Evolutionary conservation across 1,140 invertebrate genomes (phyloP), one percentile per base, ranked within the genome.

Genomic region (Asbolus verrucosus): DNA sequence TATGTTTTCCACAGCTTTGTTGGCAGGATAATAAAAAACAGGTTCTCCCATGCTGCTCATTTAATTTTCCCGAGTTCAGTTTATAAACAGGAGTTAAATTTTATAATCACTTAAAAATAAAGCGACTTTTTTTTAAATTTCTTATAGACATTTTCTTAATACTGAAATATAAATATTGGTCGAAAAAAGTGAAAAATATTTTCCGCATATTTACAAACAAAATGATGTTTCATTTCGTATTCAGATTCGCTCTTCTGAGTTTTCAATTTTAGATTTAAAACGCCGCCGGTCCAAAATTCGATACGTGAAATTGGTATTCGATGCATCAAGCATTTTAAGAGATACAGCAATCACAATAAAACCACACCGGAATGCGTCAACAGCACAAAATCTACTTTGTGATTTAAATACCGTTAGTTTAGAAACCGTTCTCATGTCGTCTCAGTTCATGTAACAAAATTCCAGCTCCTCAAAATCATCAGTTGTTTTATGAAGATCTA

Each of bases 151-250:
- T n/a, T 11, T 36, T 11, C 5, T 6, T 36, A n/a, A 24, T 21
- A 21, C 19, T 54, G 1, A 3, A 11, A 54, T 50, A n/a, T 54
- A 54, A 54, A 54, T 54, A 27, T 54, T 54, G 19, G 9, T 13
- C 13, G 1, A 6, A 54, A 54, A 54, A 27, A 31, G 46, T 54
- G 46, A 54, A 54, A 54, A 54, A 54, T 54, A 54, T 54, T 54
- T 54, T 54, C 46, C 46, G 46, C 46, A 54, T 54, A 54, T 69
- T 69, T 69, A 62, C 54, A 69, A 69, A 68, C 66, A 69, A 62
- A 69, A 69, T 69, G 67, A 69, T 41, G 67, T 54, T 62, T 69
- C 67, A 69, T 68, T 69, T 69, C 36, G 54, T 62, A 69, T 69
- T 69, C 66, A 38, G 54, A 69, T 59, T 62, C 21, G 59, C 59